Evolutionary conservation across 2,888 invertebrate genomes (phyloP).

Genomic region (Abrostola tripartita): DNA sequence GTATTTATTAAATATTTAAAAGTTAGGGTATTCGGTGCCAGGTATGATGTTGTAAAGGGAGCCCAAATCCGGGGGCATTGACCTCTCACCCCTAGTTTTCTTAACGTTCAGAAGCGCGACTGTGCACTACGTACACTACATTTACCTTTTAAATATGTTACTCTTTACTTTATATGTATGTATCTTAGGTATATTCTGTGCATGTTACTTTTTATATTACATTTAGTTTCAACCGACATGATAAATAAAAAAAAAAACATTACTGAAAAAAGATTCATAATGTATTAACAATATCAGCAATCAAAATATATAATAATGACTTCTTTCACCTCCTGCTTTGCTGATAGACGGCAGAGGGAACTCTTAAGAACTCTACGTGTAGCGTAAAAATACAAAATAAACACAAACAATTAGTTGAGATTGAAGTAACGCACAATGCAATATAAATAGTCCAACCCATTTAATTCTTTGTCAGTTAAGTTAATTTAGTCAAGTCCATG

Average conservation of each 20-base stretch:
- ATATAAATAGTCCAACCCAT: too few species aligned
- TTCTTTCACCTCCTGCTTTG: not conserved
- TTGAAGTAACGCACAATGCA: too few species aligned
- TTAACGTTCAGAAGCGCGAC: constrained; percentile 68
- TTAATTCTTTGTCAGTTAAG: too few species aligned
- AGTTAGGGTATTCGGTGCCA: constrained; percentile 57
- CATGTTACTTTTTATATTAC: too few species aligned
- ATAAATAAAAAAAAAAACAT: not conserved
- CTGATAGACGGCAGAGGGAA: too few species aligned
- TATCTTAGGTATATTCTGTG: constrained; percentile 4
- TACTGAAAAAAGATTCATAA: not conserved
- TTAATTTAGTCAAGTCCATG: too few species aligned
- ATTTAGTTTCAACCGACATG: too few species aligned
- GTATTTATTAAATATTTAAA: constrained; percentile 12
- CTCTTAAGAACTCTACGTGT: too few species aligned
- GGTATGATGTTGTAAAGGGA: constrained; percentile 69
- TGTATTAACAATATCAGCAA: too few species aligned
- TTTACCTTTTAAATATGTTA: constrained; percentile 62
- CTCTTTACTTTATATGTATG: constrained; percentile 45
- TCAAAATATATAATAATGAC: not conserved
- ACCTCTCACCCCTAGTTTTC: constrained; percentile 82
- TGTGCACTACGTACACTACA: constrained; percentile 61
- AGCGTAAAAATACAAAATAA: too few species aligned
- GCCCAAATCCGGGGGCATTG: constrained; percentile 72
- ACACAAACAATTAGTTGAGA: too few species aligned